Conservation (phyloP, 2,888 invertebrate species). For the Macroteleia sp. region DNA sequence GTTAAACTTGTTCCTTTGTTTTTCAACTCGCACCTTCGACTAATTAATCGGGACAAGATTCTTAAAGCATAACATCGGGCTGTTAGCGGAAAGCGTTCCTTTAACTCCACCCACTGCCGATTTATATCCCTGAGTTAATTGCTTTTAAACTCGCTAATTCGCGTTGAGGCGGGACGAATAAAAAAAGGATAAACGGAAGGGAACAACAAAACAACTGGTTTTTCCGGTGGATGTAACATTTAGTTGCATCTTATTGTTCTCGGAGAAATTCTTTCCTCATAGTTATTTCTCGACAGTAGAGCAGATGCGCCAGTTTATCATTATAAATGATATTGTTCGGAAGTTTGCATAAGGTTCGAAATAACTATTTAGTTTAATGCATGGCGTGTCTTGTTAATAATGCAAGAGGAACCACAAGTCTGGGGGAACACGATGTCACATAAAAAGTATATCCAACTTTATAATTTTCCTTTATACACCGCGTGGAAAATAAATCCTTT, state of each 20-base stretch:
- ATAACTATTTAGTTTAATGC: conserved; percentile 55
- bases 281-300: conserved; percentile 20
- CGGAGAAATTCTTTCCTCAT: conserved; percentile 1
- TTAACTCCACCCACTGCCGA: neutral
- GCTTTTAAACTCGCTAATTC: conserved; percentile 1
- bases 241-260: conserved; percentile 5
- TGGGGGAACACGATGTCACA: conserved; percentile 27
- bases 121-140: conserved; percentile 18
- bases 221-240: neutral
- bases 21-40: conserved; percentile 21
- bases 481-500: conserved; percentile 39
- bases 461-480: conserved; percentile 49
- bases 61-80: conserved; percentile 6
- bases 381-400: conserved; percentile 46
- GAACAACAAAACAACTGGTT: too few species aligned
- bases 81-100: neutral
- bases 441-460: conserved; percentile 57
- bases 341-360: conserved; percentile 37
- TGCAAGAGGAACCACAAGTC: conserved; percentile 25
- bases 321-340: conserved; percentile 34
- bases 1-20: conserved; percentile 72
- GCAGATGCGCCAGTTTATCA: conserved; percentile 29
- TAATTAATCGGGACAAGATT: too few species aligned
- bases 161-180: too few species aligned
- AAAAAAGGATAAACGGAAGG: too few species aligned